These are phyloP conservation scores for Phocoena phocoena DNA, from an alignment of 2,113 vertebrate species.

Conservation along the genomic window DNA sequence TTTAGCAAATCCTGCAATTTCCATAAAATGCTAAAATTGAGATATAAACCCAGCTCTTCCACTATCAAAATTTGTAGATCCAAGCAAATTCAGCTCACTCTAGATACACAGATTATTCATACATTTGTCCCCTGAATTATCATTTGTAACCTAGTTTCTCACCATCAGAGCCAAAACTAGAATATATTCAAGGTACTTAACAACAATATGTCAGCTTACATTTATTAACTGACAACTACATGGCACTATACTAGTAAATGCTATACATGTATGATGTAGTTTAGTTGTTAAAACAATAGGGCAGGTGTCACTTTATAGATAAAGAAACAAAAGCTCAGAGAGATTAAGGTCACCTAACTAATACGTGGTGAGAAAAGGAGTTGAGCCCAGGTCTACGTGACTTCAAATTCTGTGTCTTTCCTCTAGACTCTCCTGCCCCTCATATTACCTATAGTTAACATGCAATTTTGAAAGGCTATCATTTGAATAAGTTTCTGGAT, in stretches of 20 bases:
- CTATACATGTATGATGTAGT: neutral
- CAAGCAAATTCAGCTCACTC: neutral
- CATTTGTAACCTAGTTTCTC: neutral
- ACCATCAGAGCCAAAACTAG: neutral
- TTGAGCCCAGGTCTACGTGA: neutral
- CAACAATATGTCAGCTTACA: neutral
- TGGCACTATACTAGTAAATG: neutral
- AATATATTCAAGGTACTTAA: neutral
- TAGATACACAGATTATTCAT: neutral
- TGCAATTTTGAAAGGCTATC: constrained; percentile 30
- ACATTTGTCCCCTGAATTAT: neutral
- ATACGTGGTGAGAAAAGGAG: neutral
- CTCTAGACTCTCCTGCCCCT: neutral
- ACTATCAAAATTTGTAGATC: neutral
- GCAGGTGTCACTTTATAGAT: neutral
- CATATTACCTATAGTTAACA: neutral
- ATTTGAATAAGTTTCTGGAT: constrained; percentile 27
- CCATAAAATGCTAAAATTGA: neutral
- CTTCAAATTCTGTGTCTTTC: constrained; percentile 24
- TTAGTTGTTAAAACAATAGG: neutral
- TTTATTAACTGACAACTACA: neutral
- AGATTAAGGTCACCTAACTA: neutral
- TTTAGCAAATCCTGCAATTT: constrained; percentile 15
- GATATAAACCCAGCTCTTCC: neutral
- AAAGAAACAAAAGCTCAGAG: neutral